A percentile compares a stretch with the other conserved stretches of the same genome.
These are phyloP conservation scores for Drosophila lutescens DNA, from an alignment of 2,888 invertebrate species.

Conservation along the genomic window DNA sequence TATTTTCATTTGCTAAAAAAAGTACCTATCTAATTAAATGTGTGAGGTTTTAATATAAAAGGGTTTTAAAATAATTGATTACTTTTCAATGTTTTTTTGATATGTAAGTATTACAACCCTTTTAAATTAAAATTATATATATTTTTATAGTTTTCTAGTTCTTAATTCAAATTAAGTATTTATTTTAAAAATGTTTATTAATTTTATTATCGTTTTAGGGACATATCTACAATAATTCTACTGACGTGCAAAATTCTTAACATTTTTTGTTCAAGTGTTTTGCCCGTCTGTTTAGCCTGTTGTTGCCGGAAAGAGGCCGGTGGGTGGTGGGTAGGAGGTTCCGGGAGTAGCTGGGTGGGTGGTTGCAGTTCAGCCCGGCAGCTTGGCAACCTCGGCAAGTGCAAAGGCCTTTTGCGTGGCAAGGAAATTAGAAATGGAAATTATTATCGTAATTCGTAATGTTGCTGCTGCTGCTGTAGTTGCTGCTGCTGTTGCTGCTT, in stretches of 20 bases:
- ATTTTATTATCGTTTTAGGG: no score
- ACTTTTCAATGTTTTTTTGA: no score
- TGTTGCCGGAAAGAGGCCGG: constrained; percentile 22
- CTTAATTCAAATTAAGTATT: neutral
- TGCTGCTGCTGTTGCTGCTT: constrained; percentile 35
- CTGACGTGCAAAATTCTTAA: neutral
- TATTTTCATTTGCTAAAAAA: no score
- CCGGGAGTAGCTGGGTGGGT: constrained; percentile 11
- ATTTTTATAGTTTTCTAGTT: neutral
- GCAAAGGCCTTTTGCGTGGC: constrained; percentile 68
- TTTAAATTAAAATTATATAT: no score
- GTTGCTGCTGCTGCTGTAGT: constrained; percentile 38
- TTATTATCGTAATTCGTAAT: constrained; percentile 81
- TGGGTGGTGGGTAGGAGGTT: constrained; percentile 12
- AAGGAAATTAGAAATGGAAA: constrained; percentile 82
- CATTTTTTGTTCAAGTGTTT: constrained; percentile 8
- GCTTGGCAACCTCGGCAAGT: constrained; percentile 43
- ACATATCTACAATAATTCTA: no score
- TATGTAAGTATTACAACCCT: no score
- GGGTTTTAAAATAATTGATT: no score
- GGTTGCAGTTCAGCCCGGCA: constrained; percentile 11
- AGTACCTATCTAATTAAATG: no score
- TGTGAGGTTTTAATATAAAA: no score
- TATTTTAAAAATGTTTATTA: no score
- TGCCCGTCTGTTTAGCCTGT: constrained; percentile 23